phyloP scores from a whole-genome alignment of 2,797 vertebrate genomes.

The Sebastes itinus region DNA sequence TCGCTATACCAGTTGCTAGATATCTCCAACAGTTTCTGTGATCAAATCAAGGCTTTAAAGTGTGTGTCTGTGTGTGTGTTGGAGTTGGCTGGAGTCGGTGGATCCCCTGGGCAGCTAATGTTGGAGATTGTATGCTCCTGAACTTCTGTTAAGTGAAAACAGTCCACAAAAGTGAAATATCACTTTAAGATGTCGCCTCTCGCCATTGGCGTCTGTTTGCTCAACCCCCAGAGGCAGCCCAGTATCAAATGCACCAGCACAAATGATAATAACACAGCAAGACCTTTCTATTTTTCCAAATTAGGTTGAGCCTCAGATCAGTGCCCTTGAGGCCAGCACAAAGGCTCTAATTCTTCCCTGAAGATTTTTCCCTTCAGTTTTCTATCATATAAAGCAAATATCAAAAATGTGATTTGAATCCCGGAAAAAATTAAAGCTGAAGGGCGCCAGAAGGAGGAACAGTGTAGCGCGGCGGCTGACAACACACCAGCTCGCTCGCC shows the following conservation, averaged over 20 bases:
- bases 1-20: constrained; percentile 10
- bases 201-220: constrained; percentile 70
- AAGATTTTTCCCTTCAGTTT: constrained; percentile 79
- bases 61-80: not conserved
- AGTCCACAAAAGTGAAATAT: constrained; percentile 72
- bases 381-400: constrained; percentile 88
- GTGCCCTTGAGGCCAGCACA: constrained; percentile 64
- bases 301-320: constrained; percentile 76
- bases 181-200: constrained; percentile 68
- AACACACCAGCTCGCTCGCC: constrained; percentile 35
- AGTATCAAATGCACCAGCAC: constrained; percentile 83
- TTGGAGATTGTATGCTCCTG: constrained; percentile 55
- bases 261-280: constrained; percentile 83
- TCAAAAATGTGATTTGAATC: constrained; percentile 89
- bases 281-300: constrained; percentile 84
- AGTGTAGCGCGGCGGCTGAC: constrained; percentile 28
- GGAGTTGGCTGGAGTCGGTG: not conserved
- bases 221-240: constrained; percentile 62
- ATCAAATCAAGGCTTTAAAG: constrained; percentile 40
- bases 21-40: constrained; percentile 27
- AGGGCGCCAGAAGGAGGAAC: constrained; percentile 78
- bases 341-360: constrained; percentile 71
- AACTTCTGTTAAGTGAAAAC: constrained; percentile 74
- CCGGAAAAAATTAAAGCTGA: constrained; percentile 79
- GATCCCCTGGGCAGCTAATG: constrained; percentile 55